Evolutionary conservation across 2,797 vertebrate genomes (phyloP).

Genomic region (Garrulus glandarius): DNA sequence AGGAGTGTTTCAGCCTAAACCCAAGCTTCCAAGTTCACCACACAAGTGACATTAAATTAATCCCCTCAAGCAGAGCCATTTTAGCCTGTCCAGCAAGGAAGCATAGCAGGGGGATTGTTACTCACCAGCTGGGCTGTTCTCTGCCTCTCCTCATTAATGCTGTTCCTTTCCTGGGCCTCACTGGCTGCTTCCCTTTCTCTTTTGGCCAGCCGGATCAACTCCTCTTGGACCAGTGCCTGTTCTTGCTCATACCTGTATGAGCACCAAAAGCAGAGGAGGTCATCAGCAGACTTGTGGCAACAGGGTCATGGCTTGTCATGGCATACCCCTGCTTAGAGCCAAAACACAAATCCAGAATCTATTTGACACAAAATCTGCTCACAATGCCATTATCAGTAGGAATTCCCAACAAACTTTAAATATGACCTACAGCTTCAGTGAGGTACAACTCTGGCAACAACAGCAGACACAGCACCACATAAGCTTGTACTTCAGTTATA

Average conservation of each 20-base stretch:
- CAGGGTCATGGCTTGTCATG: background rate
- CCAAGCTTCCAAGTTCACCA: background rate
- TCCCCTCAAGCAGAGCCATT: background rate
- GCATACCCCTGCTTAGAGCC: background rate
- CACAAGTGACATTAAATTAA: background rate
- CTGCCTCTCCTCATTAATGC: slow-evolving; percentile 71
- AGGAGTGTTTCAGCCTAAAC: background rate
- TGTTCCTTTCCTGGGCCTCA: slow-evolving; percentile 65
- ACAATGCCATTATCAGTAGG: background rate
- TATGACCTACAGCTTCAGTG: background rate
- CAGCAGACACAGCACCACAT: background rate
- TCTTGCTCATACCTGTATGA: slow-evolving; percentile 81
- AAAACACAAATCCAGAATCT: background rate
- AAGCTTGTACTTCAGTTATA: background rate
- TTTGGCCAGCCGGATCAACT: slow-evolving; percentile 75
- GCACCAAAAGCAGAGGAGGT: background rate
- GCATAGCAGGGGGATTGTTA: background rate
- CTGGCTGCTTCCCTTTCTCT: slow-evolving; percentile 78
- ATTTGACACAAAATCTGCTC: background rate
- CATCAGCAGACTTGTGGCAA: background rate
- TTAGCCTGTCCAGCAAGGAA: background rate
- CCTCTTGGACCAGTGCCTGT: slow-evolving; percentile 81
- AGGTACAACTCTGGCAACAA: background rate
- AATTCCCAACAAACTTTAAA: background rate
- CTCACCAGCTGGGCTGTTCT: slow-evolving; percentile 81